Evolutionary conservation across 2,113 vertebrate species (phyloP), one percentile per base, ranked within the genome.

Genomic region (Balaeniceps rex): DNA sequence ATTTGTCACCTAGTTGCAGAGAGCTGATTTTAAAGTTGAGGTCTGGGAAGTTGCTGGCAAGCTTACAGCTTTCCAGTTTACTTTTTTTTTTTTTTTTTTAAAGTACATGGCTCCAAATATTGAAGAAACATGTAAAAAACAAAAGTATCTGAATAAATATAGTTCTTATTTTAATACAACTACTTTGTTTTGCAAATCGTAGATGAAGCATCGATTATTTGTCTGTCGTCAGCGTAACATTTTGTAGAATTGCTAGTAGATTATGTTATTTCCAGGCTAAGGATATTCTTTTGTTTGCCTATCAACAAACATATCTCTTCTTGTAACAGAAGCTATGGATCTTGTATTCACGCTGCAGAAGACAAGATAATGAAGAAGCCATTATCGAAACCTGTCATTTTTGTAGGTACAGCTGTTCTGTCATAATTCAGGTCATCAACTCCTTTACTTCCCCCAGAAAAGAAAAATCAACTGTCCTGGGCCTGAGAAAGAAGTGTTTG

Each of bases 1-100:
- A 75, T 92, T 95, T 91, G 84, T 92, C 83, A 92, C 61, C 90
- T 90, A 49, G 78, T 18, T 77, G 82, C 61, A 76, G 54, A 80
- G 38, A 84, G 38, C 36, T 58, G n/a, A 87, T 87, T 82, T 89
- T 79, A 92, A 92, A 68, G 17, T 34, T 65, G 80, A 83, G 54
- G 44, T 64, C 52, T 93, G 65, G 4, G 8, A 82, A 78, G 36
- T 0, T 88, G 28, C 31, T 95, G 86, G 64, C 72, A 81, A 75
- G n/a, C 13, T 84, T 64, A 52, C 49, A 83, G 40, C 9, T 76
- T 93, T 76, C 28, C 44, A 40, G 25, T 69, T 89, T 84, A 34
- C 10, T 55, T 44, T n/a, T 68, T 33, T 44, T 31, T 51, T 42
- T 12, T 8, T 38, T 34, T n/a, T 9, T n/a, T 26, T 44, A 19